Evolutionary conservation across 1,140 invertebrate genomes (phyloP).

Genomic region (Drosophila parabipectinata): DNA sequence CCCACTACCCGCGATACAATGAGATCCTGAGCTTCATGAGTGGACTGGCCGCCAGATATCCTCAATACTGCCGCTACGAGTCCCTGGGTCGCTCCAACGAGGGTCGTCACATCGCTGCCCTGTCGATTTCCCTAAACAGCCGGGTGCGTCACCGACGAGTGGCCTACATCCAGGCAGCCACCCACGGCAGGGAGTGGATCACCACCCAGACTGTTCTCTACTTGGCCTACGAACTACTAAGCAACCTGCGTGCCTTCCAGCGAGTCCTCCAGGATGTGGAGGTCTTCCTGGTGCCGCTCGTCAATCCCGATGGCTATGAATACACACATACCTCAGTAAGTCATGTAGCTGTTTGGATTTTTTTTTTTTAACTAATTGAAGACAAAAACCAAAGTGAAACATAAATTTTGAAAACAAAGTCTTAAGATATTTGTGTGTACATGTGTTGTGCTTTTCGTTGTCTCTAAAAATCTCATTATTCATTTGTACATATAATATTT

Average conservation of each 20-base stretch:
- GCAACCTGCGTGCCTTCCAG: conserved; percentile 84
- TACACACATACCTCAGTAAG: conserved; percentile 86
- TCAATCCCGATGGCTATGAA: conserved; percentile 89
- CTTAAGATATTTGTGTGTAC: not conserved
- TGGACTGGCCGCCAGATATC: conserved; percentile 69
- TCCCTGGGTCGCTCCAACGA: conserved; percentile 81
- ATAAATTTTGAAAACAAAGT: not conserved
- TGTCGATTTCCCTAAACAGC: conserved; percentile 81
- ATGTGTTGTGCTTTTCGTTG: not conserved
- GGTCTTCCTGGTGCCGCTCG: conserved; percentile 88
- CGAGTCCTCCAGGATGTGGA: conserved; percentile 84
- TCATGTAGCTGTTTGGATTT: not conserved
- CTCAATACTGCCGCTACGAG: conserved; percentile 75
- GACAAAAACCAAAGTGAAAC: not conserved
- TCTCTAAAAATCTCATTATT: conserved; percentile 2
- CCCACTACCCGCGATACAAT: conserved; percentile 70
- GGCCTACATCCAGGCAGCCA: conserved; percentile 77
- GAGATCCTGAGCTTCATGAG: conserved; percentile 80
- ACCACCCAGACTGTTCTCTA: conserved; percentile 87
- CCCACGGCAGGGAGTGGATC: conserved; percentile 88
- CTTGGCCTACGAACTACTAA: conserved; percentile 85
- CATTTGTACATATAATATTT: not conserved
- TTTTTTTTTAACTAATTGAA: not conserved
- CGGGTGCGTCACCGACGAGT: conserved; percentile 61
- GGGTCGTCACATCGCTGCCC: conserved; percentile 77